Conservation (phyloP, 2,888 invertebrate species). For the Tipula confusa region DNA sequence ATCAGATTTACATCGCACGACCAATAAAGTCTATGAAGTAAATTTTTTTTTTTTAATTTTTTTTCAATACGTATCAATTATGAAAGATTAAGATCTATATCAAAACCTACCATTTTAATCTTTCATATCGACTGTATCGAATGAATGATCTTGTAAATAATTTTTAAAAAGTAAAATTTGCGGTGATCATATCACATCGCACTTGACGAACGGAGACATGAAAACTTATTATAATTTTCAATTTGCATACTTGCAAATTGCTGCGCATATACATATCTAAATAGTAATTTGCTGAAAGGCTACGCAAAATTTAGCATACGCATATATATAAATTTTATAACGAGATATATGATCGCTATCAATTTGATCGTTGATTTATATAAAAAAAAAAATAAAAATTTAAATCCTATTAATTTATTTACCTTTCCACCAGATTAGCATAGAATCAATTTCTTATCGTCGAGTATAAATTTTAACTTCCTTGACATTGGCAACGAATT, state of each 20-base stretch:
- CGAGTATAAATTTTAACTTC: not conserved
- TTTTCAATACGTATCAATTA: no score
- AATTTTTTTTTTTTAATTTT: no score
- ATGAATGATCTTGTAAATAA: no score
- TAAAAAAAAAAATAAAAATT: not conserved
- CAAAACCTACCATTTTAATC: no score
- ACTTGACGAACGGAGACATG: not conserved
- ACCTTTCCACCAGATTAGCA: constrained; percentile 7
- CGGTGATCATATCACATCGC: not conserved
- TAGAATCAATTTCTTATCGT: not conserved
- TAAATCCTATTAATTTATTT: constrained; percentile 21
- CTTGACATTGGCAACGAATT: constrained; percentile 1
- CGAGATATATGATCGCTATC: not conserved
- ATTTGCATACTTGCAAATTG: not conserved
- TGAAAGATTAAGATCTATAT: no score
- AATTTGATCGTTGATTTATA: constrained; percentile 8
- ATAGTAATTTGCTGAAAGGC: not conserved
- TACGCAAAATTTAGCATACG: not conserved
- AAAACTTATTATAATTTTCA: not conserved
- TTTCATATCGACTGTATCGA: no score
- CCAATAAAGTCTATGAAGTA: no score
- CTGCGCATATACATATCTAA: not conserved
- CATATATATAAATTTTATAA: not conserved
- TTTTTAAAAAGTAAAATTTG: not conserved
- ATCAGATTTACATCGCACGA: no score